A percentile compares a stretch with the other conserved stretches of the same genome.
These are phyloP conservation scores for Prolemur simus DNA, from an alignment of 2,113 vertebrate genomes.

Conservation along the genomic window DNA sequence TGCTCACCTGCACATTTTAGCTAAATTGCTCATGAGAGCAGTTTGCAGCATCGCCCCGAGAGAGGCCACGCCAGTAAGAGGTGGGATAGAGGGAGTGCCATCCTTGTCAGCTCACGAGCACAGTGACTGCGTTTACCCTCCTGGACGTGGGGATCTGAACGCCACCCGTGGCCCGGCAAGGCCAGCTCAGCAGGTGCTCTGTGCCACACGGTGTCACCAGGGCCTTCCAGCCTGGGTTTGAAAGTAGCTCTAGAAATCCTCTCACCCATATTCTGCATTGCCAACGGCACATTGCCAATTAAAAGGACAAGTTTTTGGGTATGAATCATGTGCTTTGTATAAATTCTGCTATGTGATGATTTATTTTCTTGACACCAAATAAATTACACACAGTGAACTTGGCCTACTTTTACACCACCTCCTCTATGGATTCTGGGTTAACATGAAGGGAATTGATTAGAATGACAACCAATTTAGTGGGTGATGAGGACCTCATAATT, in stretches of 20 bases:
- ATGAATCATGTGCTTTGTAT: constrained; percentile 35
- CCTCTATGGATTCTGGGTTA: neutral
- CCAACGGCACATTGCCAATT: constrained; percentile 39
- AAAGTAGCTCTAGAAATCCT: neutral
- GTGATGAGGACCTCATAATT: neutral
- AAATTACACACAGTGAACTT: constrained; percentile 46
- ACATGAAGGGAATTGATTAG: neutral
- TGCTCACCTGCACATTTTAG: rapidly evolving
- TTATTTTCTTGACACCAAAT: constrained; percentile 66
- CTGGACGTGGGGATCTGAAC: neutral
- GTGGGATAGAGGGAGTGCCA: rapidly evolving
- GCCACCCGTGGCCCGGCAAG: neutral
- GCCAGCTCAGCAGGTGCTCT: rapidly evolving
- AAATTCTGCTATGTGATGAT: constrained; percentile 39
- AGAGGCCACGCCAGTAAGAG: neutral
- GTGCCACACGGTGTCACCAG: rapidly evolving
- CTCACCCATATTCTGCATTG: constrained; percentile 50
- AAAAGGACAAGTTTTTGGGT: neutral
- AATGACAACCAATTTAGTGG: constrained; percentile 27
- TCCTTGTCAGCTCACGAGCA: neutral
- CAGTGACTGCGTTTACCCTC: constrained; percentile 33
- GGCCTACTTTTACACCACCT: neutral
- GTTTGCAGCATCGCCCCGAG: neutral
- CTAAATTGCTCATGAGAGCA: neutral
- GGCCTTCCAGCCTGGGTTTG: neutral